Conservation (phyloP, 2,113 vertebrate genomes). For the Emydocephalus ijimae region DNA sequence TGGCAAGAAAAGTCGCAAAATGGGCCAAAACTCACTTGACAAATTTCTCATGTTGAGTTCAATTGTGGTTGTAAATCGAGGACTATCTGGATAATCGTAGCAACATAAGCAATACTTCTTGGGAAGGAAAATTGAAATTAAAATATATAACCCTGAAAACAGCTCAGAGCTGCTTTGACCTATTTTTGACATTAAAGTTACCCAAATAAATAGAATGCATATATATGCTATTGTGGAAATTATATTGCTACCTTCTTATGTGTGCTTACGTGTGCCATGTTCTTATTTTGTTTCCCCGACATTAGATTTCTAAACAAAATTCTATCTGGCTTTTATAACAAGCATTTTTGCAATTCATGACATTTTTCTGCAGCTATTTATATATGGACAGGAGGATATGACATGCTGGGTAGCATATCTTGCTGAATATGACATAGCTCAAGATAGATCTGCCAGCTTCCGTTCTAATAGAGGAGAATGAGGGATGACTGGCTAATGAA, state of each 20-base stretch:
- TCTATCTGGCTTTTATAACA: background rate
- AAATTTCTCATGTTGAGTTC: no score
- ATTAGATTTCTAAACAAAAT: background rate
- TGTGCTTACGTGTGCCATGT: background rate
- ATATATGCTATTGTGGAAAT: background rate
- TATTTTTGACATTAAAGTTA: background rate
- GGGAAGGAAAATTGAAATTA: background rate
- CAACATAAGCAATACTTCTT: background rate
- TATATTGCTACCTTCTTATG: background rate
- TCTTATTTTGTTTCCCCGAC: background rate
- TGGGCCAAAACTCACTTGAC: no score
- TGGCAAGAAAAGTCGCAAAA: no score
- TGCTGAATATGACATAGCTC: background rate
- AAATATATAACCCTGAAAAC: background rate
- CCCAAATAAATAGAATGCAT: background rate
- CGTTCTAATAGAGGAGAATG: background rate
- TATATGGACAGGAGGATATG: background rate
- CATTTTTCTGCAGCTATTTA: background rate
- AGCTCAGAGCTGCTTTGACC: background rate
- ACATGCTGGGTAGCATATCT: background rate
- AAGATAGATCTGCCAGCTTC: background rate
- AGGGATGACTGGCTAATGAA: background rate
- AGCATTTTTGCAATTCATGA: background rate
- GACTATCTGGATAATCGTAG: background rate
- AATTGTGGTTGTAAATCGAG: no score